Evolutionary conservation across 2,888 invertebrate species (phyloP).

Genomic region (Cepaea hortensis): DNA sequence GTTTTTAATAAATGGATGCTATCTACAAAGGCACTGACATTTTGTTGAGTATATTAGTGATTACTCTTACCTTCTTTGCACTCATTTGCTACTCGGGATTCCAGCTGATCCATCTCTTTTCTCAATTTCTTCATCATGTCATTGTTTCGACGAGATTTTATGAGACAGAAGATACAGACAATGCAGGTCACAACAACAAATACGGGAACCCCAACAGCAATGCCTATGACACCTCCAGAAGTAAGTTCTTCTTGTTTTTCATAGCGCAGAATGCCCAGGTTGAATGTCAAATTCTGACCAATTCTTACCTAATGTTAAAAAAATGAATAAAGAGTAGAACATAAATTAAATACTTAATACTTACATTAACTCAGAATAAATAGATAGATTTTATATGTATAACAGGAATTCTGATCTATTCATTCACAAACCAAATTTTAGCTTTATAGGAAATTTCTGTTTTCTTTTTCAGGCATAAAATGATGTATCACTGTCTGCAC

Average conservation of each 20-base stretch:
- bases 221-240: slow-evolving; percentile 82
- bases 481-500: too few species aligned
- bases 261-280: slow-evolving; percentile 91
- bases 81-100: slow-evolving; percentile 95
- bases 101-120: slow-evolving; percentile 98
- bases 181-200: slow-evolving; percentile 82
- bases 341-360: not conserved
- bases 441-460: too few species aligned
- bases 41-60: not conserved
- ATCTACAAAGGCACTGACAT: too few species aligned
- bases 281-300: slow-evolving; percentile 81
- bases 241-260: slow-evolving; percentile 75
- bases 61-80: slow-evolving; percentile 83
- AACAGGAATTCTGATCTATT: too few species aligned
- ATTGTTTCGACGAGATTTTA: slow-evolving; percentile 96
- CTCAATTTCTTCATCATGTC: slow-evolving; percentile 98
- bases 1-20: too few species aligned
- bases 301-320: slow-evolving; percentile 62
- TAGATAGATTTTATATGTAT: too few species aligned
- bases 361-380: not conserved
- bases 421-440: too few species aligned
- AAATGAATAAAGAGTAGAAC: not conserved
- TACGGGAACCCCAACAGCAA: slow-evolving; percentile 76
- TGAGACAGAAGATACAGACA: slow-evolving; percentile 92
- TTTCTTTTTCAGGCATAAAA: too few species aligned